phyloP scores from a whole-genome alignment of 2,113 vertebrate genomes.

The Cacatua alba region DNA sequence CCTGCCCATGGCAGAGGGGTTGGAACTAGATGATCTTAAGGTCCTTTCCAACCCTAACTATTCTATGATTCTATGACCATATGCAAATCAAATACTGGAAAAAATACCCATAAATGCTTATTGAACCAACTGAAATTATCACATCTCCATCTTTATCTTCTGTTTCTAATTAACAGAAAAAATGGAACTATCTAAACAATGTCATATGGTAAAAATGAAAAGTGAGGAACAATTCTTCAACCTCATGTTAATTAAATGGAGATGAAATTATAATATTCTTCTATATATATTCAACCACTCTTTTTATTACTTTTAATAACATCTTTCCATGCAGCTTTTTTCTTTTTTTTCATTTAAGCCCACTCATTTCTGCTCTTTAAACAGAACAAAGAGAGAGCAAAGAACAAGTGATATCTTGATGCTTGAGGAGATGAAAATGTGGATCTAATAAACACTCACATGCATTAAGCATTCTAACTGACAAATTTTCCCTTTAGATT shows the following conservation, averaged over 20 bases:
- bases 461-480: neutral
- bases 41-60: too few relatives aligned
- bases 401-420: neutral
- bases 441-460: neutral
- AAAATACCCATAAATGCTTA: slow-evolving; percentile 36
- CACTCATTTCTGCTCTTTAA: neutral
- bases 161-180: slow-evolving; percentile 53
- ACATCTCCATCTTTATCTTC: slow-evolving; percentile 25
- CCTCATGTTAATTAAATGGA: slow-evolving; percentile 42
- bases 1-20: too few relatives aligned
- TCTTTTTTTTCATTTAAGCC: neutral
- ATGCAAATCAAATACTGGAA: slow-evolving; percentile 43
- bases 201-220: neutral
- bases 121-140: slow-evolving; percentile 36
- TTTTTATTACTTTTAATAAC: neutral
- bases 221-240: slow-evolving; percentile 17
- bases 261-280: slow-evolving; percentile 1
- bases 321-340: neutral
- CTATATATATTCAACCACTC: neutral
- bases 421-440: neutral
- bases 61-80: neutral
- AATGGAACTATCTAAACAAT: slow-evolving; percentile 37
- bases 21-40: too few relatives aligned
- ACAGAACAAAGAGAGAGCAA: neutral
- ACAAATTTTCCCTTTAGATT: neutral